A percentile compares a stretch with the other conserved stretches of the same genome.
Conservation (phyloP, 2,113 vertebrate species). For the Phocoena sinus region DNA sequence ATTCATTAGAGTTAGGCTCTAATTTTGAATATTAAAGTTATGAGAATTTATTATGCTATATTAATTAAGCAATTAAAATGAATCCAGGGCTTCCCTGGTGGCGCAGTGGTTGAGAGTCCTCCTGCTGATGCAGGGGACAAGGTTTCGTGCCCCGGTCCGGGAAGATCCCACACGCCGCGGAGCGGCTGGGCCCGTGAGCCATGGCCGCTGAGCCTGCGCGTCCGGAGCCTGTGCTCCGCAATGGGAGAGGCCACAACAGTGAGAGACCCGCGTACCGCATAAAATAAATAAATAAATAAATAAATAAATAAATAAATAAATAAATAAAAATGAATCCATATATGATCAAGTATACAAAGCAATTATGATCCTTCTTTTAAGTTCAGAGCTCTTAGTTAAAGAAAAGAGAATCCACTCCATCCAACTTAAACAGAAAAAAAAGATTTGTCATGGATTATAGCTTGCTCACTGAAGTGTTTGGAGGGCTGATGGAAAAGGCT, state of each 20-base stretch:
- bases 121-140: no score
- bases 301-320: no score
- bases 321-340: neutral
- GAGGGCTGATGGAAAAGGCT: neutral
- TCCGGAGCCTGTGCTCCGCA: no score
- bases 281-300: no score
- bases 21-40: neutral
- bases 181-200: no score
- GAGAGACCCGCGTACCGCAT: no score
- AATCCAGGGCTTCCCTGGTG: neutral
- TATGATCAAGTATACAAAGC: neutral
- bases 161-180: no score
- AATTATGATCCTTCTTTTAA: neutral
- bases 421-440: neutral
- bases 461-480: neutral
- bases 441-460: neutral
- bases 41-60: neutral
- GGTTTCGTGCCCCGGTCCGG: accelerated
- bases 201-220: no score
- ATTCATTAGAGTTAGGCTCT: neutral
- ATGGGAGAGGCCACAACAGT: no score
- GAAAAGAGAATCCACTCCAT: neutral
- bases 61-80: neutral
- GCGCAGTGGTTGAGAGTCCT: no score
- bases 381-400: neutral